phyloP scores from a whole-genome alignment of 2,888 invertebrate genomes.

The Pseudococcus viburni region DNA sequence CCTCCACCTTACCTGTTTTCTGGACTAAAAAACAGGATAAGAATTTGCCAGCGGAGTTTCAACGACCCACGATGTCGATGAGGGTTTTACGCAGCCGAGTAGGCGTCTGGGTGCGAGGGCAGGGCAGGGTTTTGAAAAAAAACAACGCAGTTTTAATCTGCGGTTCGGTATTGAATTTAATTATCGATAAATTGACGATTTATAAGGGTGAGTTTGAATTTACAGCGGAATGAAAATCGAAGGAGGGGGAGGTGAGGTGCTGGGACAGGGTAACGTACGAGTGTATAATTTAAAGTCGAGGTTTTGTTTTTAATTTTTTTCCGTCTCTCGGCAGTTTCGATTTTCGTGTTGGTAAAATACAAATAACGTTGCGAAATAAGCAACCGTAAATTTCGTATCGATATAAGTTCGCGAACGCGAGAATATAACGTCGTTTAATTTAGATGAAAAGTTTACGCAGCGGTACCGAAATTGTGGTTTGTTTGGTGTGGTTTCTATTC shows the following conservation, averaged over 20 bases:
- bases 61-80: background rate
- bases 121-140: background rate
- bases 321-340: background rate
- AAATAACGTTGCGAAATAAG: slow-evolving; percentile 3
- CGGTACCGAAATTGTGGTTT: background rate
- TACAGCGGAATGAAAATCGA: background rate
- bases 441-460: slow-evolving; percentile 32
- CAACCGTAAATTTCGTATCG: slow-evolving; percentile 6
- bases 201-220: slow-evolving; percentile 2
- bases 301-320: slow-evolving; percentile 14
- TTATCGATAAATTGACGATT: slow-evolving; percentile 8
- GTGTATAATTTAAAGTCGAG: slow-evolving; percentile 14
- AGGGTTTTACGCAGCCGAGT: background rate
- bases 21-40: background rate
- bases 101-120: background rate
- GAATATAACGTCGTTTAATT: slow-evolving; percentile 20
- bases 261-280: background rate
- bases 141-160: slow-evolving; percentile 14
- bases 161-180: slow-evolving; percentile 14
- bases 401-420: background rate
- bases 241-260: no score
- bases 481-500: background rate
- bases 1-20: background rate
- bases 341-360: background rate
- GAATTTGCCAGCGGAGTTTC: background rate